Evolutionary conservation across 23 tunicate species (phyloP).

Genomic region (Halocynthia roretzi): DNA sequence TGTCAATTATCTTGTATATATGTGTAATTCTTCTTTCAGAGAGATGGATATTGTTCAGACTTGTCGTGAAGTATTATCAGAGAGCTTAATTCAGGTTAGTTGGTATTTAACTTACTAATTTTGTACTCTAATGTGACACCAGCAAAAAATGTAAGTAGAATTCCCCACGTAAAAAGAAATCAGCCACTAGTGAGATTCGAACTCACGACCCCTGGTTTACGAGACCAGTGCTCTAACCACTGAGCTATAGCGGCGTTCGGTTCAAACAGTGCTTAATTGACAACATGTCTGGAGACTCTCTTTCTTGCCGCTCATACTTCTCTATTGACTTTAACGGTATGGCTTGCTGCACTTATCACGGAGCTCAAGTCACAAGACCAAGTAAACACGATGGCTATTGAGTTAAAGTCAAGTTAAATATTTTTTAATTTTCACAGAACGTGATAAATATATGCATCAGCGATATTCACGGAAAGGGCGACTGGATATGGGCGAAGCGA

Average conservation of each 20-base stretch:
- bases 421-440: neutral
- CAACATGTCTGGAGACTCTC: neutral
- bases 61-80: neutral
- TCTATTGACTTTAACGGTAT: neutral
- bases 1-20: neutral
- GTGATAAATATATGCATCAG: constrained; percentile 2
- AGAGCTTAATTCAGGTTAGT: neutral
- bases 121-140: neutral
- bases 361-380: too few relatives aligned
- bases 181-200: constrained; percentile 18
- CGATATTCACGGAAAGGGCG: constrained; percentile 2
- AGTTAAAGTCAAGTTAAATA: too few relatives aligned
- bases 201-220: constrained; percentile 20
- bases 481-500: constrained; percentile 7
- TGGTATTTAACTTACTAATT: neutral
- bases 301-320: neutral
- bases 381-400: too few relatives aligned
- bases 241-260: constrained; percentile 9
- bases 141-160: neutral
- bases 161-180: neutral
- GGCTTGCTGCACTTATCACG: too few relatives aligned
- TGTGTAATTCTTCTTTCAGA: neutral
- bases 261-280: neutral
- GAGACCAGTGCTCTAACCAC: constrained; percentile 22
- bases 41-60: neutral